Evolutionary conservation across 2,797 vertebrate species (phyloP).

Genomic region (Pyrocephalus nanus): DNA sequence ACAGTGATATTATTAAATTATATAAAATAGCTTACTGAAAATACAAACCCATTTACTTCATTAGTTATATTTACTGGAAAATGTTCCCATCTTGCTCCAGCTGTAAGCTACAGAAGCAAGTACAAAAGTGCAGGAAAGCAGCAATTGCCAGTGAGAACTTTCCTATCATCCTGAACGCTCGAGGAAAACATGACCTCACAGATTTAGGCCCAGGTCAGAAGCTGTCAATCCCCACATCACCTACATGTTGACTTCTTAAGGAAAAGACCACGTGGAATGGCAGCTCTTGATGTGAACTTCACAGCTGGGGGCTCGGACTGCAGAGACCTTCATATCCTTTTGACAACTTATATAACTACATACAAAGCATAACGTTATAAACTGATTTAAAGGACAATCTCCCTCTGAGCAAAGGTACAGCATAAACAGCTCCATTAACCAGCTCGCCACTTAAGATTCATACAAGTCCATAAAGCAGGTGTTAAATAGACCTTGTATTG

Average conservation of each 20-base stretch:
- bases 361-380: background rate
- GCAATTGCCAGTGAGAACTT: background rate
- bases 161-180: background rate
- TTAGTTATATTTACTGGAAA: background rate
- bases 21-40: background rate
- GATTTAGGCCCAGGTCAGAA: background rate
- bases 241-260: background rate
- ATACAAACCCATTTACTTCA: background rate
- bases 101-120: background rate
- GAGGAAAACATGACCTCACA: background rate
- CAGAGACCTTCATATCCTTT: background rate
- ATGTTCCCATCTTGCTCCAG: background rate
- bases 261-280: background rate
- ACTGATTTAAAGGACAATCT: background rate
- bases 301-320: background rate
- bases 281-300: background rate
- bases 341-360: background rate
- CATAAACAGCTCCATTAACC: background rate
- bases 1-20: background rate
- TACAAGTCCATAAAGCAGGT: constrained; percentile 4
- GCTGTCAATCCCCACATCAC: background rate
- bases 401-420: background rate
- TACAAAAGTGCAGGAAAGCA: background rate
- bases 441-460: background rate
- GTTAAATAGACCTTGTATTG: constrained; percentile 24